Base-by-base conservation (phyloP, 2,888 invertebrate species). In the Temnothorax rugatulus region DNA sequence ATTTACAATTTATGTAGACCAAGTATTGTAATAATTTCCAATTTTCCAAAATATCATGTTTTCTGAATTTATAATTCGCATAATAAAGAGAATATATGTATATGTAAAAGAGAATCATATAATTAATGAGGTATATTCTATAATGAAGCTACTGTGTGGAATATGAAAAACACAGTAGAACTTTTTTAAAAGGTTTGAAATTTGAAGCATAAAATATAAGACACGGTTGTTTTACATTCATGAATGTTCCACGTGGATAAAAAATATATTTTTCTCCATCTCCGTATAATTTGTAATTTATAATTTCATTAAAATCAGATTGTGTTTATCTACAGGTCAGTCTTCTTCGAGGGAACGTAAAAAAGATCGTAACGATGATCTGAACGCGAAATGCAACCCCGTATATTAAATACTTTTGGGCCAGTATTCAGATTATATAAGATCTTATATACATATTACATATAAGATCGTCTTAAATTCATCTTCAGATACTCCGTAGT, bases 31-130 rank as follows among this genome's bases (percentile, higher is more conserved):
- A 34, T 38, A 75, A 75, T 50, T 29, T 59, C 11, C 25, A 21
- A 73, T 73, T 76, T 76, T 77, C 4, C 18, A 29, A 3, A 38
- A 52, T 21, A 73, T 61, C 9, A 57, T n/a, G 1, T 25, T 29
- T 75, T 34, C 38, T 25, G n/a, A 52, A 64, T 21, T 38, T 64
- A 52, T 64, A 41, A 64, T 25, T 52, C 7, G 25, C 18, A 38
- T 41, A 54, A 64, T 64, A n/a, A 64, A 41, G 25, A 54, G 41
- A 41, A 25, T 44, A 41, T 41, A 11, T 66, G 41, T 64, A 25
- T 66, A 41, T 41, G n/a, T 66, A 76, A 29, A 5, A n/a, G 21
- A 75, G 9, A 75, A 21, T 76, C 13, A 61, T 29, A 54, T 77
- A 66, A 77, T 29, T 77, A 66, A 77, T 29, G 52, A 66, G n/a